Evolutionary conservation across 2,888 invertebrate genomes (phyloP), one percentile per base, ranked within the genome.

Genomic region (Dicycla oo): DNA sequence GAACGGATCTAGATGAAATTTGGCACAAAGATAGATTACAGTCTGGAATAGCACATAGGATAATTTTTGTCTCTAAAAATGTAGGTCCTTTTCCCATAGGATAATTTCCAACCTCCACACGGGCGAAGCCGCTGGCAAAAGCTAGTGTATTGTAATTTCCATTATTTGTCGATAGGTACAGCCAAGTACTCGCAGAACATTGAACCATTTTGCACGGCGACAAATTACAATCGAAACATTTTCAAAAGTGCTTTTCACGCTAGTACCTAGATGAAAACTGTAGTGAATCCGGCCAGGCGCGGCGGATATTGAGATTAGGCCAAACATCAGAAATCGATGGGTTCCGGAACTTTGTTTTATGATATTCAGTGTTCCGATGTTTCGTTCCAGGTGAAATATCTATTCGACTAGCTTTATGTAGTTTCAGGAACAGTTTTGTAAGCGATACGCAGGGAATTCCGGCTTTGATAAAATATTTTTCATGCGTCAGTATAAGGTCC

Each of bases 321-420:
- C 45, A 49, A 75, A 80, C 75, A 63, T 51, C 62, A 68, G 49
- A 68, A 63, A 78, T 68, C 38, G 43, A 80, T 80, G 68, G 47
- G n/a, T 13, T n/a, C 11, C 63, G 23, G 63, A 80, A 80, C 68
- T 75, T 63, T 75, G 68, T 75, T 78, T 75, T 75, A 68, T 68
- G 67, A 78, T 80, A 63, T 78, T 58, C 68, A 63, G 81, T 53
- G 81, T 64, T 80, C 75, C 75, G 38, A 13, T 60, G 47, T 51
- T 49, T 34, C 58, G 49, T 67, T 34, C 23, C n/a, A 30, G 15
- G 53, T 68, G 54, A 80, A 63, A 80, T 80, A 78, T 80, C 43
- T 80, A 38, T 66, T 51, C 53, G 45, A 49, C 26, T 57, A 47
- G 57, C 45, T 73, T 60, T 54, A 51, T 54, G 34, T 69, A 49